Conservation (phyloP, 1,140 invertebrate genomes). For the Adoxophyes honmai region DNA sequence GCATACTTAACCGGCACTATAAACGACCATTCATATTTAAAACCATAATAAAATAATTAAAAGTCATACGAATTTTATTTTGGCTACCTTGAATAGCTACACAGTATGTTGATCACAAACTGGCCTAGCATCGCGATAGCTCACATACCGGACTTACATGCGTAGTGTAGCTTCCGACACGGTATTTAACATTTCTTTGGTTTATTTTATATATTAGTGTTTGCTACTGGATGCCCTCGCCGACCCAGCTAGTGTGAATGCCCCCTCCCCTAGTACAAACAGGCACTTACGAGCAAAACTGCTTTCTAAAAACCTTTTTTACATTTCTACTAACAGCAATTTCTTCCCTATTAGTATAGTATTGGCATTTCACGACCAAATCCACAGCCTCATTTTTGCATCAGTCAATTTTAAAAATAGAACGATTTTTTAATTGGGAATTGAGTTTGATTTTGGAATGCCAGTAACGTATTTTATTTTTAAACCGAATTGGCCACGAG, state of each 20-base stretch:
- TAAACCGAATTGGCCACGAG: slow-evolving; percentile 34
- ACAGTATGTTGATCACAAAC: slow-evolving; percentile 10
- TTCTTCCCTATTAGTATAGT: slow-evolving; percentile 48
- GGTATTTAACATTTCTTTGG: slow-evolving; percentile 51
- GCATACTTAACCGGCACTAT: slow-evolving; percentile 70
- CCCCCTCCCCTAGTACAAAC: slow-evolving; percentile 61
- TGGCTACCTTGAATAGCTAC: neutral
- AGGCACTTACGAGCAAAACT: slow-evolving; percentile 68
- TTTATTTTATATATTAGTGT: slow-evolving; percentile 57
- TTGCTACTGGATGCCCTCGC: slow-evolving; percentile 73
- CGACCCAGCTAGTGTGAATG: slow-evolving; percentile 72
- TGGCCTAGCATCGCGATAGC: slow-evolving; percentile 44
- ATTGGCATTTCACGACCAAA: slow-evolving; percentile 64
- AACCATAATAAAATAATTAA: slow-evolving; percentile 64
- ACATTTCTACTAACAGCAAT: slow-evolving; percentile 37
- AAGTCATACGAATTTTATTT: slow-evolving; percentile 9
- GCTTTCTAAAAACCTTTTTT: slow-evolving; percentile 52
- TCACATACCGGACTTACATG: slow-evolving; percentile 70
- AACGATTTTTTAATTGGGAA: slow-evolving; percentile 3
- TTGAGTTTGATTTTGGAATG: slow-evolving; percentile 55
- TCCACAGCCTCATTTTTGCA: neutral
- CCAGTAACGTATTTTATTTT: slow-evolving; percentile 37
- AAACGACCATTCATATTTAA: slow-evolving; percentile 55
- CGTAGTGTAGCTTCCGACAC: slow-evolving; percentile 67
- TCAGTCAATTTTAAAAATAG: neutral